Evolutionary conservation across 2,797 vertebrate species (phyloP), one percentile per base, ranked within the genome.

Genomic region (Tragelaphus oryx): DNA sequence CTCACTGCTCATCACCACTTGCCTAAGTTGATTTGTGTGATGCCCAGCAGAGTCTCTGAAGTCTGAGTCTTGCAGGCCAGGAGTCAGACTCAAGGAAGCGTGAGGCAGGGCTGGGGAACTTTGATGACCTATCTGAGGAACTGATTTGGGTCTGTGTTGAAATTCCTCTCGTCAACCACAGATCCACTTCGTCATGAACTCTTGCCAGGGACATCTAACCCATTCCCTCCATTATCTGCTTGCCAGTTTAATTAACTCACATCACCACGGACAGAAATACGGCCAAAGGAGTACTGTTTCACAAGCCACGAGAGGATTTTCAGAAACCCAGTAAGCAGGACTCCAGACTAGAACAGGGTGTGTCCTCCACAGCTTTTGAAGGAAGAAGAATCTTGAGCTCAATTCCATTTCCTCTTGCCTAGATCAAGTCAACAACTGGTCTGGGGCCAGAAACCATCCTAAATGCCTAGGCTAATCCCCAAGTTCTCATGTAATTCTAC

Each of bases 201-300:
- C 30, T 81, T 2, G 2, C 89, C n/a, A 57, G 78, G 71, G 92
- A 90, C 84, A 79, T 26, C 54, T 33, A 97, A 89, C 30, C 44
- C n/a, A 75, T 74, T 87, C 44, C 26, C 30, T 74, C 80, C 76
- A 96, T 59, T 48, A 86, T 89, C 84, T 96, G 75, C 37, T 82
- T 76, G 48, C n/a, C 81, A 87, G 78, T 87, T 91, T 84, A 71
- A 95, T 82, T n/a, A 14, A 48, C 37, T 79, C 78, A 30, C 60
- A 94, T 52, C 18, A 94, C 24, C 41, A 92, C 9, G 1, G 11
- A 52, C 26, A 91, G 87, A 91, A 91, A 91, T 71, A 91, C 4
- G 82, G 50, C 91, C 52, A 85, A 94, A 94, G 60, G 41, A 3
- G 54, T 81, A 76, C 16, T 86, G 86, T 94, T 93, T 93, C 78